Conservation (phyloP, 1,140 invertebrate species). For the Drosophila funebris region DNA sequence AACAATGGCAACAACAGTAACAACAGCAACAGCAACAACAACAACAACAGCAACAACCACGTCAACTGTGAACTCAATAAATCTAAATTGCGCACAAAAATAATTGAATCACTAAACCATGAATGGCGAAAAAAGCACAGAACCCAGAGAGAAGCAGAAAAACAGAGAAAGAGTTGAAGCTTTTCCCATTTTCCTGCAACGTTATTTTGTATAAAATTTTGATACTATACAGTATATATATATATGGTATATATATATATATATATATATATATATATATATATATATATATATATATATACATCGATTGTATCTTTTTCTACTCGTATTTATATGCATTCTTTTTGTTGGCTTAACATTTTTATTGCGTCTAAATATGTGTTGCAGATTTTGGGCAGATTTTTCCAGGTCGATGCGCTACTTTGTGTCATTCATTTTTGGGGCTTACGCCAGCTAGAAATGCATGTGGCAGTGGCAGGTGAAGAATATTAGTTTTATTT, state of each 20-base stretch:
- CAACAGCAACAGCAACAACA: conserved; percentile 15
- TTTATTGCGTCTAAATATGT: conserved; percentile 45
- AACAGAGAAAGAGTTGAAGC: not conserved
- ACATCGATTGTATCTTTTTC: not conserved
- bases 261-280: conserved; percentile 1
- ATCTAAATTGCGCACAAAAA: conserved; percentile 81
- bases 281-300: not conserved
- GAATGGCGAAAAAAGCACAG: conserved; percentile 38
- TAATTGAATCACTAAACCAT: conserved; percentile 81
- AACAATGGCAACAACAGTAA: conserved; percentile 7
- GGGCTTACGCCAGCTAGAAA: conserved; percentile 37
- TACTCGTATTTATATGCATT: not conserved
- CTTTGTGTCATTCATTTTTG: conserved; percentile 55
- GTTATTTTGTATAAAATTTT: conserved; percentile 35
- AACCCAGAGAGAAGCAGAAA: not conserved
- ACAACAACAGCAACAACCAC: conserved; percentile 25
- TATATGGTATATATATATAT: not conserved
- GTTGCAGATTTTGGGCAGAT: conserved; percentile 65
- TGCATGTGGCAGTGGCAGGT: conserved; percentile 31
- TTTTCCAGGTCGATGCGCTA: conserved; percentile 67
- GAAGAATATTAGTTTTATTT: not conserved
- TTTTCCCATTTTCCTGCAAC: conserved; percentile 11
- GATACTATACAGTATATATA: conserved; percentile 6
- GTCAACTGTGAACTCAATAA: conserved; percentile 71
- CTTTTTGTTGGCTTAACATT: conserved; percentile 22